Conservation (phyloP, 2,888 invertebrate genomes). For the Nephrotoma flavescens region DNA sequence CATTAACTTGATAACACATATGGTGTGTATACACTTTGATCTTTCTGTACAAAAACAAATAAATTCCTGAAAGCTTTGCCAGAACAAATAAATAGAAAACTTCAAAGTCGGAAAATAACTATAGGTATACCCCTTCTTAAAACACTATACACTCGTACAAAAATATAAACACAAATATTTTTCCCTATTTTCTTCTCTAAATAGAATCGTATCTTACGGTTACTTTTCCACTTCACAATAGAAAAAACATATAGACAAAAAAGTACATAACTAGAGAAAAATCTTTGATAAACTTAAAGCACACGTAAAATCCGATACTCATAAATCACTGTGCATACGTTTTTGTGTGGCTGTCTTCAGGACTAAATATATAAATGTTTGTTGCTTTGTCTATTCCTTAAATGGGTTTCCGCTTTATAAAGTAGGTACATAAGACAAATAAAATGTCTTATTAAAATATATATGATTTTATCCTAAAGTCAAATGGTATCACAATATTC, state of each 20-base stretch:
- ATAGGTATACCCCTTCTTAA: background rate
- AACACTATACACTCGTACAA: background rate
- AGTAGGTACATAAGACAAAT: background rate
- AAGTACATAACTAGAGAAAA: background rate
- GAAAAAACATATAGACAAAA: background rate
- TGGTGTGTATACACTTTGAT: background rate
- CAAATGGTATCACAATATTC: background rate
- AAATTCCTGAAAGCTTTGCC: background rate
- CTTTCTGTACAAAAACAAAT: background rate
- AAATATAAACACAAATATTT: background rate
- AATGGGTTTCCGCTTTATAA: background rate
- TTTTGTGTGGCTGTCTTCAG: background rate
- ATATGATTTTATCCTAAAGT: background rate
- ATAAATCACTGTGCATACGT: background rate
- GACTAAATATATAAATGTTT: background rate
- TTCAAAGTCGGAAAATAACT: background rate
- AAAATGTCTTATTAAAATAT: background rate
- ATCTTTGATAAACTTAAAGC: background rate
- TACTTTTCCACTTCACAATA: background rate
- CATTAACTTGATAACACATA: background rate
- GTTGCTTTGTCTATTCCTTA: background rate
- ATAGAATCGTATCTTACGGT: background rate
- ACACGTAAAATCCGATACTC: background rate
- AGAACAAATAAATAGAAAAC: background rate
- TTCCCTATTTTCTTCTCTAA: background rate